Evolutionary conservation across 2,888 invertebrate genomes (phyloP), one percentile per base, ranked within the genome.

Genomic region (Cryptocheilus praepositus): DNA sequence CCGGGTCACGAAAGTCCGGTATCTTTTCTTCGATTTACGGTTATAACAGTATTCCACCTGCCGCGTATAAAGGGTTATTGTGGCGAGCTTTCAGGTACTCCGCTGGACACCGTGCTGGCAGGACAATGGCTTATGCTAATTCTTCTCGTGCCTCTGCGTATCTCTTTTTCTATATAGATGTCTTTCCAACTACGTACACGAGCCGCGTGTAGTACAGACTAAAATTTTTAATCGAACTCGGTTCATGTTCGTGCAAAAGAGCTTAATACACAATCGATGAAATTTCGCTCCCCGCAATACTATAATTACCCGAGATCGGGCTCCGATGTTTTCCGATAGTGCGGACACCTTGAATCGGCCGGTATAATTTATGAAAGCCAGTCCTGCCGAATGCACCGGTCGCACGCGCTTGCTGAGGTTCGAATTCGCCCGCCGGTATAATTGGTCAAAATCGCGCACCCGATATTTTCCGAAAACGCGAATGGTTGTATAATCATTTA

Each of bases 111-210:
- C 53, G 55, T 61, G 67, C 66, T 77, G 79, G 77, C 83, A 78
- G 83, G 81, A 85, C 85, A 86, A 86, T 86, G 84, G 81, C 75
- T 82, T 81, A 84, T 83, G 85, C 79, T 85, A 83, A 85, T 85
- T 81, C 73, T 54, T 60, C 15, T 57, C 21, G 18, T 21, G 19
- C 45, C 52, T 22, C 22, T 21, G 22, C 8, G 8, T 21, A 36
- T 55, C 28, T 16, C n/a, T 15, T 25, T 21, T 43, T 36, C 22
- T 22, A 15, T 36, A 11, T 36, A 18, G 49, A n/a, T 53, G 19
- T 36, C 43, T 15, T 54, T 25, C 25, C 55, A 3, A 15, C 43
- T 55, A 28, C 15, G 16, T 36, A 36, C 19, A 52, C 52, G 19
- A 13, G 0, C 13, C 52, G 22, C 49, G 11, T 49, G 49, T 49